Conservation (phyloP, 2,113 vertebrate species). For the Lasiurus borealis region DNA sequence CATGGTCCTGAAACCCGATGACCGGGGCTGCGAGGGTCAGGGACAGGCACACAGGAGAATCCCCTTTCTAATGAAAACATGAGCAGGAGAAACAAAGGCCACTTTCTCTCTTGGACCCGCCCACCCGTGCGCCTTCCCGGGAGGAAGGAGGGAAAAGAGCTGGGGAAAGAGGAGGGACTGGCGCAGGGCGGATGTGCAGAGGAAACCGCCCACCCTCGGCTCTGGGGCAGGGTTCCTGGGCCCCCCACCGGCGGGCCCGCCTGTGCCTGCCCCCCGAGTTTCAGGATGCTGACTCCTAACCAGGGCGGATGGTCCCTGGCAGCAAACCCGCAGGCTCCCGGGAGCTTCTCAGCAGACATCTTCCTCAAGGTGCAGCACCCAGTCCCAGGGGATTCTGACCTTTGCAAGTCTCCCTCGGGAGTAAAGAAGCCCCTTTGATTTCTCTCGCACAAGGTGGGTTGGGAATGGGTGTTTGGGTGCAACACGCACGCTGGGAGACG, state of each 20-base stretch:
- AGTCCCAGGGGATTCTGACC: not conserved
- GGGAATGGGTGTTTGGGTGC: rapidly evolving
- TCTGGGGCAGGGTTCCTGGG: not conserved
- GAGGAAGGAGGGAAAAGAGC: constrained; percentile 52
- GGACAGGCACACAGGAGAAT: constrained; percentile 77
- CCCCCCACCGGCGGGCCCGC: not conserved
- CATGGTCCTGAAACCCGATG: constrained; percentile 84
- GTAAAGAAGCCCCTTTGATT: not conserved
- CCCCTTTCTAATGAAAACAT: constrained; percentile 81
- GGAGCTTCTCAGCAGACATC: not conserved
- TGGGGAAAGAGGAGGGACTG: constrained; percentile 14
- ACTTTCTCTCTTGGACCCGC: constrained; percentile 73
- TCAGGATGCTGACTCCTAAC: constrained; percentile 57
- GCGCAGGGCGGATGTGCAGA: rapidly evolving
- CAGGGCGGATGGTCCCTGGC: not conserved
- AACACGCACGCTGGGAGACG: not conserved
- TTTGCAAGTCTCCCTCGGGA: not conserved
- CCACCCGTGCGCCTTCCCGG: constrained; percentile 20
- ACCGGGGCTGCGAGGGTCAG: constrained; percentile 76
- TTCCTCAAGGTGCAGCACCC: not conserved
- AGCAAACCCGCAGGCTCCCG: not conserved
- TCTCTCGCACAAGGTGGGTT: not conserved
- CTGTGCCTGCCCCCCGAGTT: constrained; percentile 23
- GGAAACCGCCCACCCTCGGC: not conserved
- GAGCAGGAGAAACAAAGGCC: constrained; percentile 78